Evolutionary conservation across 2,113 vertebrate species (phyloP).

Genomic region (Petaurus breviceps): DNA sequence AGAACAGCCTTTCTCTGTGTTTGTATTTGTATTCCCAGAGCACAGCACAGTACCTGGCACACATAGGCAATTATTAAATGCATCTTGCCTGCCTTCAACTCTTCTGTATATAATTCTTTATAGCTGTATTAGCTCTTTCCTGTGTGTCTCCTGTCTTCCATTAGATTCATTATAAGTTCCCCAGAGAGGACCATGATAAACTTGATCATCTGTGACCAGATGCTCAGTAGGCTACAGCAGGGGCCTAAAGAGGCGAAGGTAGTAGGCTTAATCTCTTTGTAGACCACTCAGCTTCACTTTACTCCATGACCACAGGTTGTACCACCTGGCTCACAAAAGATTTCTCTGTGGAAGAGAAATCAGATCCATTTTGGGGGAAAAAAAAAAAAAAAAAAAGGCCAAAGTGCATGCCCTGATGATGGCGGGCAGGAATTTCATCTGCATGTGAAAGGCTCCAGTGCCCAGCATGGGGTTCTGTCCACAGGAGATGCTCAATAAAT

Average conservation of each 20-base stretch:
- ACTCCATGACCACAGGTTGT: neutral
- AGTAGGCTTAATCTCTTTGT: neutral
- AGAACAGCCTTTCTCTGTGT: neutral
- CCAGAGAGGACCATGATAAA: neutral
- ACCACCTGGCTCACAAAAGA: neutral
- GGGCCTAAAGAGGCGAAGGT: neutral
- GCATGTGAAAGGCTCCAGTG: neutral
- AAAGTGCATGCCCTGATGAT: neutral
- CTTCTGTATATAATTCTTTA: neutral
- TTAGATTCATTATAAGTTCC: neutral
- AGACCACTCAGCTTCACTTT: slow-evolving; percentile 21
- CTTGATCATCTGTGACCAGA: neutral
- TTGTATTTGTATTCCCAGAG: neutral
- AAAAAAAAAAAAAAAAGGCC: neutral
- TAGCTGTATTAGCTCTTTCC: neutral
- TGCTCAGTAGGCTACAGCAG: no score
- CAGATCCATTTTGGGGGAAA: neutral
- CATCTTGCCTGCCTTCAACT: neutral
- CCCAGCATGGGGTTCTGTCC: neutral
- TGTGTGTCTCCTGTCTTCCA: neutral
- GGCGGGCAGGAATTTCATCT: neutral
- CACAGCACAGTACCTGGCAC: neutral
- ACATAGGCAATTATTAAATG: neutral
- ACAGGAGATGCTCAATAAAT: neutral
- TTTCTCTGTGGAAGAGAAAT: neutral